Evolutionary conservation across 2,888 invertebrate species (phyloP), one percentile per base, ranked within the genome.

Genomic region (Aleiodes leptofemur): DNA sequence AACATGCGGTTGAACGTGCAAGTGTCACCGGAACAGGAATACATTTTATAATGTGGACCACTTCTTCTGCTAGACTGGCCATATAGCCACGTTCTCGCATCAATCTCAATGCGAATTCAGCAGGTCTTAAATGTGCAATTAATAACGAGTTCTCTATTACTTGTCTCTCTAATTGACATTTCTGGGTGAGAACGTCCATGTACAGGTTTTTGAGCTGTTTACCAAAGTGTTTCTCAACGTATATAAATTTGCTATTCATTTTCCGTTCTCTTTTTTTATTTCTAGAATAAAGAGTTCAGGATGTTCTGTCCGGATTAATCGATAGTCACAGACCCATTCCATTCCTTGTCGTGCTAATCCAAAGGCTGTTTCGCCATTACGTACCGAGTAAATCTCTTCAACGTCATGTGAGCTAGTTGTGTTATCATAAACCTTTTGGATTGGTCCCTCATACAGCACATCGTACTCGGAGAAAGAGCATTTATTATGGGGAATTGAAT

Each of bases 181-280:
- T 57, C 7, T 31, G 57, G 6, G 31, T 57, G 9, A 57, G 29
- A 29, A 57, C 23, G 11, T 57, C 31, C 3, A 57, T 9, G 7
- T 57, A 57, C 9, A 57, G 9, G 4, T 57, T 13, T 31, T 11
- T 31, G 1, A 29, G 4, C 9, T 57, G 57, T 13, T 57, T 68
- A 2, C 57, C 31, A 6, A 68, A 29, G n/a, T 68, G 68, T 13
- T 57, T 68, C 43, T 68, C 73, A 1, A 73, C 43, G 8, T 48
- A 73, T 1, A 68, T 59, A 14, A 73, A 73, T 68, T 73, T 73
- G 8, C 68, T 68, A 31, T 73, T 73, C 4, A 73, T 16, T 53
- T 53, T 4, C n/a, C 13, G 0, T 64, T 31, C 1, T 4, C 38
- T 7, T 23, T 66, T 5, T 11, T 43, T 4, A 48, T 56, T 29